phyloP scores from a whole-genome alignment of 2,113 vertebrate species.

The Mobula birostris region DNA sequence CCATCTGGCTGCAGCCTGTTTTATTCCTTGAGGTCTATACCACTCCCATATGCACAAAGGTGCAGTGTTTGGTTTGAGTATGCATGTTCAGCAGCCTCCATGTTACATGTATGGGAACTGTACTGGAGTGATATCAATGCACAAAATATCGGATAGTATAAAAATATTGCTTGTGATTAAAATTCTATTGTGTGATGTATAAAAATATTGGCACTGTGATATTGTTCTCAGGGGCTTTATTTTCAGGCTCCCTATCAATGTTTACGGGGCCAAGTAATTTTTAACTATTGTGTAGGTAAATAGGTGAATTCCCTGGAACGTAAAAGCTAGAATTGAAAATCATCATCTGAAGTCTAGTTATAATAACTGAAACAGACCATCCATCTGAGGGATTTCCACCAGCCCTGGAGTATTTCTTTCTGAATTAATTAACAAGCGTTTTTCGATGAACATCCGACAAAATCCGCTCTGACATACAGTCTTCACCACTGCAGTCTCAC shows the following conservation, averaged over 20 bases:
- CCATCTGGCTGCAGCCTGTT: too few species aligned
- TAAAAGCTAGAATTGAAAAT: background rate
- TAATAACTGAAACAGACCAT: background rate
- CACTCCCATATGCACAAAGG: too few species aligned
- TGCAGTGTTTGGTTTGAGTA: too few species aligned
- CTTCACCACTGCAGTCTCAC: background rate
- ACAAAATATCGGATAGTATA: too few species aligned
- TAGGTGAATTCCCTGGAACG: background rate
- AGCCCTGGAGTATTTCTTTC: background rate
- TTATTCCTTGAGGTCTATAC: too few species aligned
- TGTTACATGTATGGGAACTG: too few species aligned
- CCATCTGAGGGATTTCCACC: background rate
- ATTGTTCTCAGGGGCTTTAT: background rate
- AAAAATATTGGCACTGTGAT: too few species aligned
- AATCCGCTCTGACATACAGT: background rate
- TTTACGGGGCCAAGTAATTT: background rate
- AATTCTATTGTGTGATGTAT: too few species aligned
- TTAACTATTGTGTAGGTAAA: background rate
- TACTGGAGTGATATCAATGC: too few species aligned
- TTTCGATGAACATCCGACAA: background rate
- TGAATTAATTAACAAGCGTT: conserved; percentile 17
- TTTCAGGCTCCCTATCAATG: background rate
- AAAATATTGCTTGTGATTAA: too few species aligned
- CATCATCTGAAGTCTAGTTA: background rate
- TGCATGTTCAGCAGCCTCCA: too few species aligned